Conservation (phyloP, 2,797 vertebrate species). For the Cynodonichthys magdalenae region DNA sequence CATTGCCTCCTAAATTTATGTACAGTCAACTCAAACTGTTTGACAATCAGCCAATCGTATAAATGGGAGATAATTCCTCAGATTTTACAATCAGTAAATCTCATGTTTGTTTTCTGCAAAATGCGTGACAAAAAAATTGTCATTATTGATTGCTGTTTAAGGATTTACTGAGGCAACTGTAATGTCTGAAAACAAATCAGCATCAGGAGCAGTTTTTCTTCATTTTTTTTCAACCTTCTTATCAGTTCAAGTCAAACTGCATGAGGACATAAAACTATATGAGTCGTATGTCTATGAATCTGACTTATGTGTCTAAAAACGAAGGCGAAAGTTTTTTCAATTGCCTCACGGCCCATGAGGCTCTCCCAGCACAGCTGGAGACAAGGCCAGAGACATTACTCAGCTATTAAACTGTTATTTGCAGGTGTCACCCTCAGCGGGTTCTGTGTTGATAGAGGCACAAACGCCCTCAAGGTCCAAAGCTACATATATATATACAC, state of each 20-base stretch:
- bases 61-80: conserved; percentile 29
- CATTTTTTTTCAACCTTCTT: conserved; percentile 40
- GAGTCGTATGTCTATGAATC: conserved; percentile 3
- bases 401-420: conserved; percentile 77
- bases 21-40: conserved; percentile 32
- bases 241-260: conserved; percentile 16
- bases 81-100: conserved; percentile 23
- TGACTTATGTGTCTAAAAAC: conserved; percentile 25
- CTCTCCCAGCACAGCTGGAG: conserved; percentile 58
- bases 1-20: conserved; percentile 32
- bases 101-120: conserved; percentile 16
- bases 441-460: conserved; percentile 57
- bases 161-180: conserved; percentile 12
- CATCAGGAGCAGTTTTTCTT: conserved; percentile 39
- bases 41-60: conserved; percentile 29
- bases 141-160: neutral
- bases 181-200: conserved; percentile 33
- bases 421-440: conserved; percentile 76
- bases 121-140: neutral
- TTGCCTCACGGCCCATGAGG: conserved; percentile 46
- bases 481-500: conserved; percentile 23
- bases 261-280: conserved; percentile 13
- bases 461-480: conserved; percentile 58
- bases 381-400: conserved; percentile 68
- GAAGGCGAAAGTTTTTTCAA: conserved; percentile 30